Conservation (phyloP, 1,140 invertebrate genomes). For the Bemisia tabaci region DNA sequence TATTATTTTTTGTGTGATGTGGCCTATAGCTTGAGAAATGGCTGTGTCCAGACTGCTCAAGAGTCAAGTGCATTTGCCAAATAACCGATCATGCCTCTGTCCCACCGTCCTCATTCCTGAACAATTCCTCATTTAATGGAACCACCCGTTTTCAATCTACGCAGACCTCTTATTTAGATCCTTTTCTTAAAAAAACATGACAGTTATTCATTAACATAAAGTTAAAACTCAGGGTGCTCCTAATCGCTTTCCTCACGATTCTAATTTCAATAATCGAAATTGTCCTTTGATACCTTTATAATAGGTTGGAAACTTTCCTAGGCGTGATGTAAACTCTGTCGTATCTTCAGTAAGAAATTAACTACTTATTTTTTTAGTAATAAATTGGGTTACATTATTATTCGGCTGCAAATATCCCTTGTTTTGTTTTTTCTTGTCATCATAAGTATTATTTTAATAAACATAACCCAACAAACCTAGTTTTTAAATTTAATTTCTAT, state of each 20-base stretch:
- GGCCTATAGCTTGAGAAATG: not conserved
- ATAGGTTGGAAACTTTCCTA: no score
- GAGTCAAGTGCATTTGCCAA: not conserved
- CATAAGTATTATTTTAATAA: no score
- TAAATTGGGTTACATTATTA: no score
- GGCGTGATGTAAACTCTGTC: no score
- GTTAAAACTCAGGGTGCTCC: not conserved
- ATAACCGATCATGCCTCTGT: not conserved
- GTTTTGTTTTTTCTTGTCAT: no score
- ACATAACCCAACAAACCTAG: no score
- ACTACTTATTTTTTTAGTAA: no score
- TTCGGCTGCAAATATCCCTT: no score
- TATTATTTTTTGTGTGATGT: not conserved
- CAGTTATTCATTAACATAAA: not conserved
- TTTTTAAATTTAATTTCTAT: no score
- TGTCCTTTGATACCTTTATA: not conserved
- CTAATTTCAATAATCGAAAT: not conserved
- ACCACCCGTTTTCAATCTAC: not conserved
- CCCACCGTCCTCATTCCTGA: not conserved
- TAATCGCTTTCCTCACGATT: not conserved
- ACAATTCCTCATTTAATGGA: not conserved
- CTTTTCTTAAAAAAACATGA: not conserved
- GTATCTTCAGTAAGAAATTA: no score
- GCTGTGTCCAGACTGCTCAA: not conserved
- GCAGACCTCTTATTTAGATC: not conserved